Conservation (phyloP, 2,113 vertebrate species). For the Podiceps cristatus region DNA sequence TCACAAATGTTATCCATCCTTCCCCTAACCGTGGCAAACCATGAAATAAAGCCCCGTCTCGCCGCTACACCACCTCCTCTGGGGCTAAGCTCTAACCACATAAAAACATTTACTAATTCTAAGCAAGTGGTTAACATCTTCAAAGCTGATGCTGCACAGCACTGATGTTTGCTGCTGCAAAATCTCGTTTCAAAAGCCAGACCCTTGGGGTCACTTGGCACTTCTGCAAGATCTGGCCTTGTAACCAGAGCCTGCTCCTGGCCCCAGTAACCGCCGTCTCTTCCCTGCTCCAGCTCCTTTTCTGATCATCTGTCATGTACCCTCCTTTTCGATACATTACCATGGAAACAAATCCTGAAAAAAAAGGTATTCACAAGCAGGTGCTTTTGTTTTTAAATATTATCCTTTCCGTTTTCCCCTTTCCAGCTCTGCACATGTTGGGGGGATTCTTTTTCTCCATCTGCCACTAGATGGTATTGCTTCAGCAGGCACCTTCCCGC, state of each 20-base stretch:
- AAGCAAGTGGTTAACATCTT: background rate
- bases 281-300: background rate
- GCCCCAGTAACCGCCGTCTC: background rate
- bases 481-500: background rate
- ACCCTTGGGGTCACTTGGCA: background rate
- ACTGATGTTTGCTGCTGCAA: background rate
- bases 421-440: background rate
- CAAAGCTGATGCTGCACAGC: background rate
- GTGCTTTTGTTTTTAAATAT: background rate
- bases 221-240: background rate
- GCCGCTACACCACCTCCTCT: background rate
- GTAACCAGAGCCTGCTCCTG: background rate
- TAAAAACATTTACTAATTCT: background rate
- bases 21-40: background rate
- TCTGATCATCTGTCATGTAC: background rate
- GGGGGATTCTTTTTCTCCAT: background rate
- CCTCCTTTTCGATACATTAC: background rate
- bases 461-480: constrained; percentile 44
- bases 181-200: background rate
- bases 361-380: background rate
- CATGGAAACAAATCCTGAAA: background rate
- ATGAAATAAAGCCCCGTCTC: background rate
- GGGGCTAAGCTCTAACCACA: background rate
- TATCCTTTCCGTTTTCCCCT: background rate
- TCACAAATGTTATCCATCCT: background rate